Conservation (phyloP, 2,888 invertebrate genomes). For the Pyrocoelia pectoralis region DNA sequence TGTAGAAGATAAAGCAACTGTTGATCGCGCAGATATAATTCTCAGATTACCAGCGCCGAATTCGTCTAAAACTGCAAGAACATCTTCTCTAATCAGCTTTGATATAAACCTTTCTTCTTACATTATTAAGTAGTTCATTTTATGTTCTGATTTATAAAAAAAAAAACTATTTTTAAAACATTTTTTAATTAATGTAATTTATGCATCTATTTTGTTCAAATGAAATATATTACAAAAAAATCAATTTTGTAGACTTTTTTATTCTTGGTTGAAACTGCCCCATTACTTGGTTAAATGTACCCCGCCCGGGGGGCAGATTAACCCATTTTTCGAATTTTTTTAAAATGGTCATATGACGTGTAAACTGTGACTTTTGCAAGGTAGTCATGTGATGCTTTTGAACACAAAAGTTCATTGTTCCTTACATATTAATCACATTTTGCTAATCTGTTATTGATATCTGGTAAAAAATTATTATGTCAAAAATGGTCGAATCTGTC, state of each 20-base stretch:
- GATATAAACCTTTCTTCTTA: neutral
- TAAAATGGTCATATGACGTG: neutral
- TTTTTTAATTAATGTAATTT: too few species aligned
- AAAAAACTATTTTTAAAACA: neutral
- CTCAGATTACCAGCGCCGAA: conserved; percentile 4
- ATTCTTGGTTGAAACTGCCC: neutral
- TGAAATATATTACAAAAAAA: too few species aligned
- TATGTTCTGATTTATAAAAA: neutral
- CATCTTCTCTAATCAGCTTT: neutral
- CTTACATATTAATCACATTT: too few species aligned
- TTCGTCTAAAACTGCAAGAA: conserved; percentile 13
- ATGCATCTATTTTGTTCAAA: too few species aligned
- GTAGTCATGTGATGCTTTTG: too few species aligned
- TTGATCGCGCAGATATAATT: neutral
- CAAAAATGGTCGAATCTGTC: conserved; percentile 9
- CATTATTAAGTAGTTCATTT: neutral
- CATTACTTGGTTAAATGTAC: neutral
- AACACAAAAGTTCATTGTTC: too few species aligned
- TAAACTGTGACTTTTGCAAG: too few species aligned
- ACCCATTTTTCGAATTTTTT: neutral
- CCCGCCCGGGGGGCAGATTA: neutral
- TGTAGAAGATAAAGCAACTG: conserved; percentile 9
- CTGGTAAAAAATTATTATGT: too few species aligned
- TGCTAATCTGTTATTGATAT: too few species aligned
- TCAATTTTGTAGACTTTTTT: neutral